These are phyloP conservation scores for Mesoclemmys tuberculata DNA, from an alignment of 2,113 vertebrate genomes.

Conservation along the genomic window DNA sequence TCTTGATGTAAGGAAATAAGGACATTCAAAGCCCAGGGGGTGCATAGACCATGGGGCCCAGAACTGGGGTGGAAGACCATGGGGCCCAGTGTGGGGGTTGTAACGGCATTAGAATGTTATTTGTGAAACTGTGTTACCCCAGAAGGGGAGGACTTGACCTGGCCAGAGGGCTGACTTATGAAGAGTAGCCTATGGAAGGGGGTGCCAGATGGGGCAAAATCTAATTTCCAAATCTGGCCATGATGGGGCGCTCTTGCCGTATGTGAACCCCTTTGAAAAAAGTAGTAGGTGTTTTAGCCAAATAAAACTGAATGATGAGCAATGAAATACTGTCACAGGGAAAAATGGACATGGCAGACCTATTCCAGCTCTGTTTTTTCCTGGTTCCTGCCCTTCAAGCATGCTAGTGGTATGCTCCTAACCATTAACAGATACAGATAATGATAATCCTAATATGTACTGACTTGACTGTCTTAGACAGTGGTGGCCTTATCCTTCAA, in stretches of 20 bases:
- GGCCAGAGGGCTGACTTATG: neutral
- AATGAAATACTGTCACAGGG: neutral
- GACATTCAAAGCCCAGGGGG: neutral
- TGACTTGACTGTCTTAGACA: neutral
- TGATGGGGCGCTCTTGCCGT: neutral
- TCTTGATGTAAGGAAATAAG: neutral
- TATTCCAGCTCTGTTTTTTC: constrained; percentile 6
- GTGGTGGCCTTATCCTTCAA: neutral
- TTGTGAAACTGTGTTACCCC: neutral
- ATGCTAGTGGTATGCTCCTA: neutral
- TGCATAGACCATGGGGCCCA: neutral
- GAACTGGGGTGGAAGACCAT: neutral
- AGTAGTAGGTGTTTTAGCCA: neutral
- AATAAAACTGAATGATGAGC: neutral
- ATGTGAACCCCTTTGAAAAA: neutral
- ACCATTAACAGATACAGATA: neutral
- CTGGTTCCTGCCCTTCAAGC: neutral
- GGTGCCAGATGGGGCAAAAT: neutral
- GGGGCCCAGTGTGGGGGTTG: neutral
- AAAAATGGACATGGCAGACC: fast-evolving
- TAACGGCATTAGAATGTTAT: neutral
- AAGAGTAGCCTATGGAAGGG: neutral
- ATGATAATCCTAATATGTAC: constrained; percentile 9
- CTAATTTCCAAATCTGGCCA: too few relatives aligned
- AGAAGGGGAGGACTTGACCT: neutral